These are phyloP conservation scores for Epinephelus malabaricus DNA, from an alignment of 2,797 vertebrate genomes.

Conservation along the genomic window DNA sequence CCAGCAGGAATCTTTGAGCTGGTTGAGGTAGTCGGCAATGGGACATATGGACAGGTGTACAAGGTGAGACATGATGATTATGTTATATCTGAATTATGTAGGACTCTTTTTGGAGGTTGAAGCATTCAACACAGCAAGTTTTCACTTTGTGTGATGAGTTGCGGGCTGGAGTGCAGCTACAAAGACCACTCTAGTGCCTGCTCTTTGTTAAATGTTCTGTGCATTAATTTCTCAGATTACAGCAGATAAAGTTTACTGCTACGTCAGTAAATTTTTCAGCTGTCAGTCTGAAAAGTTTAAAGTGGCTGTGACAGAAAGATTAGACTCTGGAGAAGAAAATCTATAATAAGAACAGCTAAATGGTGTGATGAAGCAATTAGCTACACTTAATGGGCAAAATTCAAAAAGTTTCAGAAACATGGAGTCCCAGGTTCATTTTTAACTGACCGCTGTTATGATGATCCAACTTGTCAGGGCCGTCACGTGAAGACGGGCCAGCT, in stretches of 20 bases:
- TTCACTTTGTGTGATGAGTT: neutral
- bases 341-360: slow-evolving; percentile 18
- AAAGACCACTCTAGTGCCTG: neutral
- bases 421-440: slow-evolving; percentile 10
- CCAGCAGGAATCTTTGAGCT: slow-evolving; percentile 96
- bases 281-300: slow-evolving; percentile 25
- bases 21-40: slow-evolving; percentile 96
- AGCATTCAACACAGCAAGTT: neutral
- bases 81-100: neutral
- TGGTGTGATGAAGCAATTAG: slow-evolving; percentile 18
- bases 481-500: slow-evolving; percentile 92
- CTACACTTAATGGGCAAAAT: neutral
- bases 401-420: neutral
- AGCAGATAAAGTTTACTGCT: slow-evolving; percentile 27
- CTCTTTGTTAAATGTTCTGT: slow-evolving; percentile 19
- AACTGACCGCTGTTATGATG: slow-evolving; percentile 4
- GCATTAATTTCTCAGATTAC: slow-evolving; percentile 30
- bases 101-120: neutral
- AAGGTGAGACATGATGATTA: slow-evolving; percentile 86
- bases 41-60: slow-evolving; percentile 96
- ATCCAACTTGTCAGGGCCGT: slow-evolving; percentile 80
- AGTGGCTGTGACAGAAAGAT: slow-evolving; percentile 29
- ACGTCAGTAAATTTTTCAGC: slow-evolving; percentile 12
- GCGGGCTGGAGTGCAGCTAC: neutral
- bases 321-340: slow-evolving; percentile 22